A percentile compares a stretch with the other conserved stretches of the same genome.
phyloP scores from a whole-genome alignment of 2,797 vertebrate species.

The Chelmon rostratus region DNA sequence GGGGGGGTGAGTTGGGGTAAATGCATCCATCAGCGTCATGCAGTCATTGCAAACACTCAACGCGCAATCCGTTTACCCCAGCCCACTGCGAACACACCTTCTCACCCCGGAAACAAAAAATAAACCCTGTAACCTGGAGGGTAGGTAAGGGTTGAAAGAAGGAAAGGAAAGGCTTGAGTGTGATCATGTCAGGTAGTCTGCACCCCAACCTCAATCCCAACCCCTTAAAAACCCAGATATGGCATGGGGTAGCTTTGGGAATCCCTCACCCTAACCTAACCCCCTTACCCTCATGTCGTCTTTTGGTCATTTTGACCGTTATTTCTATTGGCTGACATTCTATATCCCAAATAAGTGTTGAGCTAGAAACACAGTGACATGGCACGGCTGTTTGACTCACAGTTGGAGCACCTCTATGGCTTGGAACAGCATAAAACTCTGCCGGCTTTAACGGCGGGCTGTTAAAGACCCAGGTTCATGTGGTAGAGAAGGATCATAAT shows the following conservation, averaged over 20 bases:
- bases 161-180: neutral
- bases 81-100: neutral
- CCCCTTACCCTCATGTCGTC: neutral
- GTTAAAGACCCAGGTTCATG: too few relatives aligned
- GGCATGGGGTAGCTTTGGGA: neutral
- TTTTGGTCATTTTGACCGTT: neutral
- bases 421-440: neutral
- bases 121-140: neutral
- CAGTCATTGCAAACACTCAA: conserved; percentile 56
- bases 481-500: too few relatives aligned
- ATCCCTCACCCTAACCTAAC: too few relatives aligned
- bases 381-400: neutral
- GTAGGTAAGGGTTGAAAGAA: neutral
- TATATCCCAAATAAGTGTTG: neutral
- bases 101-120: neutral
- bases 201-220: neutral
- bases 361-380: too few relatives aligned
- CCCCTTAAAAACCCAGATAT: neutral
- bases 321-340: neutral
- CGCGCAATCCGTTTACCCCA: neutral
- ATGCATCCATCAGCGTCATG: conserved; percentile 55
- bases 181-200: neutral
- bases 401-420: neutral
- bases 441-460: too few relatives aligned
- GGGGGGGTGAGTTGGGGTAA: neutral